phyloP scores from a whole-genome alignment of 2,888 invertebrate genomes.

The Mythimna impura region DNA sequence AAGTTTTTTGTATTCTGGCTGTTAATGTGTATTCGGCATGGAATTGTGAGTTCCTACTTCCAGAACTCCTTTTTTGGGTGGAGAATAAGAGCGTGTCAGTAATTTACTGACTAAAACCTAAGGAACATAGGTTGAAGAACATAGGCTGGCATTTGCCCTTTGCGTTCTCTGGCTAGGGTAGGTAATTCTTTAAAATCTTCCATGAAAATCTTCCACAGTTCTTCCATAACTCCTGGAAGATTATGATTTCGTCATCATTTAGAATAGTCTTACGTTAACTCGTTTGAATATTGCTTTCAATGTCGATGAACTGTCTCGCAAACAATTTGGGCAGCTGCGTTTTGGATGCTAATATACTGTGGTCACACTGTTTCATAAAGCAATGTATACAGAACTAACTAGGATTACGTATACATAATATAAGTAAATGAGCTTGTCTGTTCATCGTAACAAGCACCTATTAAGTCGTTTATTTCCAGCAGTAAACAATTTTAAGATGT shows the following conservation, averaged over 20 bases:
- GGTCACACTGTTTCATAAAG: neutral
- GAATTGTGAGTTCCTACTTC: neutral
- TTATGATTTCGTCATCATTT: neutral
- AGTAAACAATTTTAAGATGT: too few relatives aligned
- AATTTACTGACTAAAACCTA: too few relatives aligned
- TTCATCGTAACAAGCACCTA: neutral
- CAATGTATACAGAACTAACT: neutral
- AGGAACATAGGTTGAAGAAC: too few relatives aligned
- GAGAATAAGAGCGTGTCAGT: too few relatives aligned
- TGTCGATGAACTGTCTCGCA: neutral
- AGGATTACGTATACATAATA: neutral
- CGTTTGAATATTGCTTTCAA: slow-evolving; percentile 2
- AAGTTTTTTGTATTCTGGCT: neutral
- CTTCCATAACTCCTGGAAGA: neutral
- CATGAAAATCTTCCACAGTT: too few relatives aligned
- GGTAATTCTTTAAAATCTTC: too few relatives aligned
- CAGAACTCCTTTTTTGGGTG: neutral
- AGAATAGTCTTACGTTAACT: neutral
- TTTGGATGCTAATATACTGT: neutral
- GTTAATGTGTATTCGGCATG: neutral
- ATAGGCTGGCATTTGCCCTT: too few relatives aligned
- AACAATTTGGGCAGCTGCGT: slow-evolving; percentile 1
- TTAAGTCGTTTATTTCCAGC: neutral
- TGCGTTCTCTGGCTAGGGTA: too few relatives aligned
- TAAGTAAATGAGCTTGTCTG: neutral